Conservation (phyloP, 2,888 invertebrate species). For the Nomada hirtipes region DNA sequence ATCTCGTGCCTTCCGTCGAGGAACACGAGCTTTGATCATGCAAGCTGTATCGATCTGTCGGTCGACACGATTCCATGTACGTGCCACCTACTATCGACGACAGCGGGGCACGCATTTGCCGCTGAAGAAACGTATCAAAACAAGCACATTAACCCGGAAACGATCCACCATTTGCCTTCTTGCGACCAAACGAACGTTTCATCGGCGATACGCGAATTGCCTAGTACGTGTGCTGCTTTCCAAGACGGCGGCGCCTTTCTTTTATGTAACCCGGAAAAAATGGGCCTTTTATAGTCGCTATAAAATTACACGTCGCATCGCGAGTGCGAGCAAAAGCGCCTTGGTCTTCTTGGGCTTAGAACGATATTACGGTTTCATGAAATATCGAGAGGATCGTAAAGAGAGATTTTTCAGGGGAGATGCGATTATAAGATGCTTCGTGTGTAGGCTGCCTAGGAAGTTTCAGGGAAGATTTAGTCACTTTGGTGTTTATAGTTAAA, state of each 20-base stretch:
- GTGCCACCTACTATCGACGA: no score
- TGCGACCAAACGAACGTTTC: background rate
- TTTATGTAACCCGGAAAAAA: background rate
- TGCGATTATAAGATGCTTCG: constrained; percentile 5
- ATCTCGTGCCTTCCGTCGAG: background rate
- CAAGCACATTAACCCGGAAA: constrained; percentile 38
- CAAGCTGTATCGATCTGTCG: constrained; percentile 35
- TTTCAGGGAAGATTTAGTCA: background rate
- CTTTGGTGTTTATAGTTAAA: background rate
- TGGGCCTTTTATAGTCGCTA: constrained; percentile 22
- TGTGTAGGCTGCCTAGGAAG: background rate
- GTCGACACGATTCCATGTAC: constrained; percentile 20
- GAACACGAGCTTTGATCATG: constrained; percentile 12
- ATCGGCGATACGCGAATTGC: constrained; percentile 24
- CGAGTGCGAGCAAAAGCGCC: background rate
- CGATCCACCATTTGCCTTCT: background rate
- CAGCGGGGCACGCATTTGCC: background rate
- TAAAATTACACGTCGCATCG: constrained; percentile 17
- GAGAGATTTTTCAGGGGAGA: constrained; percentile 13
- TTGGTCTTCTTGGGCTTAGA: background rate
- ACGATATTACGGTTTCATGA: constrained; percentile 7
- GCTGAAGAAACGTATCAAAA: constrained; percentile 31
- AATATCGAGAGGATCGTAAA: constrained; percentile 15
- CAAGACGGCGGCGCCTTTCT: background rate
- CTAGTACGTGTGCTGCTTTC: background rate